Evolutionary conservation across 2,113 vertebrate species (phyloP).

Genomic region (Cariama cristata): DNA sequence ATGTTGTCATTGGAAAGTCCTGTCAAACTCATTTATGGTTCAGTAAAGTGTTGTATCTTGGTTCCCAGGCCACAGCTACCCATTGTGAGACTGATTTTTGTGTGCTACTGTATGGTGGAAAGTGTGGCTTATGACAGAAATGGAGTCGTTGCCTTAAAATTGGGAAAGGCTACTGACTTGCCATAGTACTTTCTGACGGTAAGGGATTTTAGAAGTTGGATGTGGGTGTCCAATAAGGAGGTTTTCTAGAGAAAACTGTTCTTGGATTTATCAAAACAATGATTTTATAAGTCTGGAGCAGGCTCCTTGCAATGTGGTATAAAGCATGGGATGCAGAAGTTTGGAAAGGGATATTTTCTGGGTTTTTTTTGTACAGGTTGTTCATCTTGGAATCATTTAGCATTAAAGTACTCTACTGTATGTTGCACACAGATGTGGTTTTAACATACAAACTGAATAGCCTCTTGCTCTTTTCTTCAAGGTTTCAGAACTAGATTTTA

Average conservation of each 20-base stretch:
- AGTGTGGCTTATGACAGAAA: not conserved
- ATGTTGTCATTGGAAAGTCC: not conserved
- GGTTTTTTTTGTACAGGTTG: not conserved
- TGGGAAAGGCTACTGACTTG: not conserved
- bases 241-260: not conserved
- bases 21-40: not conserved
- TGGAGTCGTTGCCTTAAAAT: not conserved
- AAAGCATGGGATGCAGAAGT: not conserved
- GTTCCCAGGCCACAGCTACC: not conserved
- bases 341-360: not conserved
- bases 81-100: not conserved
- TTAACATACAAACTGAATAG: constrained; percentile 17
- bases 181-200: not conserved
- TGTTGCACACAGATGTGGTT: constrained; percentile 61
- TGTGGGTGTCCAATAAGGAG: not conserved
- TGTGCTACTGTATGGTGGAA: not conserved
- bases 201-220: not conserved
- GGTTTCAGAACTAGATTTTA: constrained; percentile 54
- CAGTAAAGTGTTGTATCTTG: not conserved
- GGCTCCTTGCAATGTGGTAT: not conserved
- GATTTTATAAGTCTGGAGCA: not conserved
- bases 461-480: constrained; percentile 49
- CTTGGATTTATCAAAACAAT: constrained; percentile 7
- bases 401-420: constrained; percentile 8
- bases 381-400: constrained; percentile 49